Percentiles rank a stretch among this genome's conserved stretches.
These are phyloP conservation scores for Rhopilema esculentum DNA, from an alignment of 30 jellyfish, hydroid and myxozoan genomes.

Conservation along the genomic window DNA sequence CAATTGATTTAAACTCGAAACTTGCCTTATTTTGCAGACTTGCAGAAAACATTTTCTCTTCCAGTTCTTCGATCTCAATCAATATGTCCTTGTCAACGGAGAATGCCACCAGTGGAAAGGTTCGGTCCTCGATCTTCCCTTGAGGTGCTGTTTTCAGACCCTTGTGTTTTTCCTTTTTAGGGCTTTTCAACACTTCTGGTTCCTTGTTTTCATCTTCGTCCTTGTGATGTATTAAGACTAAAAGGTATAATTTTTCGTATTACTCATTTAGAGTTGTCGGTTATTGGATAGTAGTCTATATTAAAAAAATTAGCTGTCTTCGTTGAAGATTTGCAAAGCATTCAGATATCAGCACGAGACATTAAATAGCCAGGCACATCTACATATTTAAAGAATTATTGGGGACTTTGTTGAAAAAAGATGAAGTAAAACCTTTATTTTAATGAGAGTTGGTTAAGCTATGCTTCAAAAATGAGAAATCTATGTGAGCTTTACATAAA, in stretches of 20 bases:
- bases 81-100: constrained; percentile 86
- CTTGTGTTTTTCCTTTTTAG: constrained; percentile 68
- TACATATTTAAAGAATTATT: no score
- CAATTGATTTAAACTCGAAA: not conserved
- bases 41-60: constrained; percentile 97
- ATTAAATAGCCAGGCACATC: no score
- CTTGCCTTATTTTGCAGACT: constrained; percentile 91
- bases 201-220: constrained; percentile 85
- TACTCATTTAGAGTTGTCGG: no score
- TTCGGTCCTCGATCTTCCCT: constrained; percentile 68
- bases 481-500: no score
- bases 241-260: no score
- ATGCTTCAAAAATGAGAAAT: no score
- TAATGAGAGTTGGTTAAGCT: no score
- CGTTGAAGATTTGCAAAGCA: not conserved
- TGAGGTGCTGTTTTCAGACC: constrained; percentile 18
- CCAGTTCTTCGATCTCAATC: constrained; percentile 91
- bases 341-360: not conserved
- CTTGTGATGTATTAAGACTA: constrained; percentile 73
- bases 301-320: not conserved
- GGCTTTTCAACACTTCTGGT: constrained; percentile 61
- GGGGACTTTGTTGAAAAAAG: no score
- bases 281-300: no score
- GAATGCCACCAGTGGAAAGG: constrained; percentile 88
- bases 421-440: no score